A percentile compares a stretch with the other conserved stretches of the same genome.
phyloP scores from a whole-genome alignment of 2,113 vertebrate genomes.

The Calidris pygmaea region DNA sequence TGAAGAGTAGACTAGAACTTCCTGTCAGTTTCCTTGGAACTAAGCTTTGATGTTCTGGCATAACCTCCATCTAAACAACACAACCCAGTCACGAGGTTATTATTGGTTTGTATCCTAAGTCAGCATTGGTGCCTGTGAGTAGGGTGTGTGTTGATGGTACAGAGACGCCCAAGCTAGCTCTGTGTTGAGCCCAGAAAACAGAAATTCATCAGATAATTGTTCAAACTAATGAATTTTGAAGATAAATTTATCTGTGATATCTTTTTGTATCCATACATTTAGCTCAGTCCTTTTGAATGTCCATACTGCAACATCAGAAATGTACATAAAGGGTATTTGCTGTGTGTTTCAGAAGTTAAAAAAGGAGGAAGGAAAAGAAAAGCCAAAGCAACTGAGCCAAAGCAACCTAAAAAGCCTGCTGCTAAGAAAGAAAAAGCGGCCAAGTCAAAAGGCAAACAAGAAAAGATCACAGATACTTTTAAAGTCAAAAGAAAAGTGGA shows the following conservation, averaged over 20 bases:
- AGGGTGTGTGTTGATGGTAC: not conserved
- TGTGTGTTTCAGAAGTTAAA: constrained; percentile 76
- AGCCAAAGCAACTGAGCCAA: constrained; percentile 76
- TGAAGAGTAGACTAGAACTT: not conserved
- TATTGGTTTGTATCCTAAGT: not conserved
- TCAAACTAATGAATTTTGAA: not conserved
- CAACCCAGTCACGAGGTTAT: not conserved
- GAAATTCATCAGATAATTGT: not conserved
- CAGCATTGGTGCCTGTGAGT: not conserved
- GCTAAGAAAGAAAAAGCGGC: constrained; percentile 67
- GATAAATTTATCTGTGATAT: not conserved
- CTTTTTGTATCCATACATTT: not conserved
- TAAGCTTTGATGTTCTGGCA: not conserved
- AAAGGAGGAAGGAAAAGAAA: constrained; percentile 83
- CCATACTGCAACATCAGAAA: not conserved
- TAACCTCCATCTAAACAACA: not conserved
- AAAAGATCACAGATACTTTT: constrained; percentile 95
- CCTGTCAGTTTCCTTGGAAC: not conserved
- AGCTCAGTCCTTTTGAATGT: not conserved
- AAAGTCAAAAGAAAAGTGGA: constrained; percentile 97
- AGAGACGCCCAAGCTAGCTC: not conserved
- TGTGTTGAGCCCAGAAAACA: not conserved
- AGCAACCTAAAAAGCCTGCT: constrained; percentile 72
- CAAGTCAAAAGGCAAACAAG: constrained; percentile 88
- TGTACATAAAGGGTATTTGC: not conserved